Evolutionary conservation across 2,113 vertebrate genomes (phyloP).

Genomic region (Pitta sordida): DNA sequence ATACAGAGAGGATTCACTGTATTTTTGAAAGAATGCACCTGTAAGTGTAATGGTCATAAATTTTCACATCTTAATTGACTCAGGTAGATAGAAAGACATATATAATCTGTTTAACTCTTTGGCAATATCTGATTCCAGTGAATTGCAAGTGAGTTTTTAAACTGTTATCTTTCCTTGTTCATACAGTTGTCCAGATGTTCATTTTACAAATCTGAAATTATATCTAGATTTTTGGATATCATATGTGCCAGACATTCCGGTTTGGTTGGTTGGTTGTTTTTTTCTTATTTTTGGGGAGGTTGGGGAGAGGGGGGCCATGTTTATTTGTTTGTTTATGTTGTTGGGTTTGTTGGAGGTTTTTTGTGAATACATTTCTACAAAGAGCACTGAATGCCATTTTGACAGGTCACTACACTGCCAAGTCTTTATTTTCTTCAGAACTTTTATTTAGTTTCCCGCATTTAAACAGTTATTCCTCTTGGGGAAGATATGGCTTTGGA

Average conservation of each 20-base stretch:
- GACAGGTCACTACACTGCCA: neutral
- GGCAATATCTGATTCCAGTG: neutral
- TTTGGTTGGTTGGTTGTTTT: no score
- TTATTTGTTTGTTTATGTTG: no score
- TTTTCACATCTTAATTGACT: neutral
- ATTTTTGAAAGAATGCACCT: neutral
- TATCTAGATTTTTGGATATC: neutral
- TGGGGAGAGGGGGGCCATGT: no score
- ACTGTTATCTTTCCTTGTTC: neutral
- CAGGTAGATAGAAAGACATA: neutral
- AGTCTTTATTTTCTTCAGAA: neutral
- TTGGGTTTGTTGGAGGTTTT: neutral
- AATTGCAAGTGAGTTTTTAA: neutral
- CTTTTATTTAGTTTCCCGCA: neutral
- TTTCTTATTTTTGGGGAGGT: no score
- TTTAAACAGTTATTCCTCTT: neutral
- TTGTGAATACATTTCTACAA: neutral
- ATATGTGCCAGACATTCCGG: neutral
- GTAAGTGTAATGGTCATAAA: neutral
- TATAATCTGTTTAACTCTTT: neutral
- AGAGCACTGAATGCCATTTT: neutral
- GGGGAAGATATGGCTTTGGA: neutral
- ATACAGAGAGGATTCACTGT: no score
- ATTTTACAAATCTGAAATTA: neutral
- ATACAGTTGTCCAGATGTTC: neutral